A percentile compares a stretch with the other conserved stretches of the same genome.
Evolutionary conservation across 2,797 vertebrate genomes (phyloP).

Genomic region (Rhincodon typus): DNA sequence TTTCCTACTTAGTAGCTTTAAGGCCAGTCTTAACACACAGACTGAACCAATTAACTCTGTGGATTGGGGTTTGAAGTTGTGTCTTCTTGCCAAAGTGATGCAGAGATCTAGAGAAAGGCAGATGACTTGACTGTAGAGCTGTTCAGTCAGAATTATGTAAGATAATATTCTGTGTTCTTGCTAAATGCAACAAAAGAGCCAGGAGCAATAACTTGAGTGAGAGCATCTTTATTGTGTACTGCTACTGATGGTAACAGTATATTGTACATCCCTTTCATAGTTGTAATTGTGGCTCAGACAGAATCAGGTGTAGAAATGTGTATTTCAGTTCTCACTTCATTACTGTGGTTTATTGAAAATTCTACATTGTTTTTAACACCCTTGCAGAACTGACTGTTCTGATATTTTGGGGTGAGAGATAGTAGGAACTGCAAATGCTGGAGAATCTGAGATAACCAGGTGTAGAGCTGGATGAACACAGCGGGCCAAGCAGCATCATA

Average conservation of each 20-base stretch:
- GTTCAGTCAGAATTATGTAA: neutral
- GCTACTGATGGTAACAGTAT: neutral
- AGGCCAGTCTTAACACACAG: neutral
- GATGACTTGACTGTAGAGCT: neutral
- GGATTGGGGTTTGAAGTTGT: neutral
- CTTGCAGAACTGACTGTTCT: neutral
- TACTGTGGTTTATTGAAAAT: neutral
- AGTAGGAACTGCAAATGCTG: too few species aligned
- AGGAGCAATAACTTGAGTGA: neutral
- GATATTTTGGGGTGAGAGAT: too few species aligned
- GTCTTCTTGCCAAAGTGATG: neutral
- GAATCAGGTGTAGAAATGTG: neutral
- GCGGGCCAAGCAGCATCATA: too few species aligned
- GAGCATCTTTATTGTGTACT: neutral
- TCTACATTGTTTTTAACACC: conserved; percentile 7
- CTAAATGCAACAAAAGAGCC: neutral
- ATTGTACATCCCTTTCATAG: conserved; percentile 7
- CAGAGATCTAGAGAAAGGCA: neutral
- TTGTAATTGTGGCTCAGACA: neutral
- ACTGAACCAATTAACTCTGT: neutral
- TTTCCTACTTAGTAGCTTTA: neutral
- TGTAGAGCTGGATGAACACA: too few species aligned
- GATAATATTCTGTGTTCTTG: neutral
- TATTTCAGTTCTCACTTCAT: neutral
- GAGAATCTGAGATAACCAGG: too few species aligned